These are phyloP conservation scores for Amiota mariae DNA, from an alignment of 2,888 invertebrate species.

Conservation along the genomic window DNA sequence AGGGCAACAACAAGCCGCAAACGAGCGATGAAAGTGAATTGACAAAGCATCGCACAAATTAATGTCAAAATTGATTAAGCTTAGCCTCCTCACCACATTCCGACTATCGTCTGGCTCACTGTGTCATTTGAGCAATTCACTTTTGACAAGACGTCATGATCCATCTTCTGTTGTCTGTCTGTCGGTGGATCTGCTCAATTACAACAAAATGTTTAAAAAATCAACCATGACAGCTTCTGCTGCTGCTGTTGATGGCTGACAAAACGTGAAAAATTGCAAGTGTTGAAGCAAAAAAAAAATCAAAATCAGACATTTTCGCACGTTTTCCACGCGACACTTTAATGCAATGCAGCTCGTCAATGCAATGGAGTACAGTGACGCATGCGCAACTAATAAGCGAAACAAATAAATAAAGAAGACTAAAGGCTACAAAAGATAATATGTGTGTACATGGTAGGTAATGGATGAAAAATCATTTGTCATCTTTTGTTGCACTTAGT, in stretches of 20 bases:
- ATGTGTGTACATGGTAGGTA: no score
- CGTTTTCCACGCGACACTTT: constrained; percentile 27
- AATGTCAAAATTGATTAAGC: constrained; percentile 69
- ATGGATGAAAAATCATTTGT: no score
- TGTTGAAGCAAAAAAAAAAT: not conserved
- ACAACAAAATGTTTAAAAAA: constrained; percentile 20
- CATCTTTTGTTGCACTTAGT: no score
- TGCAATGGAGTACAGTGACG: not conserved
- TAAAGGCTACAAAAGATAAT: no score
- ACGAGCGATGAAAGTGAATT: constrained; percentile 49
- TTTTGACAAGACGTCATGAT: constrained; percentile 33
- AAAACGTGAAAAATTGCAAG: constrained; percentile 28
- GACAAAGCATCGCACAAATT: constrained; percentile 56
- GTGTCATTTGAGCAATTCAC: constrained; percentile 3
- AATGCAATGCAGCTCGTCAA: constrained; percentile 18
- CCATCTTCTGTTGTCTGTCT: not conserved
- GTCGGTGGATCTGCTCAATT: constrained; percentile 34
- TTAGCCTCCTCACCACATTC: constrained; percentile 25
- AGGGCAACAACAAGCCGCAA: constrained; percentile 43
- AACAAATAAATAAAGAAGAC: not conserved
- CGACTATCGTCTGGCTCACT: not conserved
- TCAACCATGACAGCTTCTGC: constrained; percentile 19
- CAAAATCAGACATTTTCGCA: constrained; percentile 20
- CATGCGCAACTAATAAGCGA: constrained; percentile 16
- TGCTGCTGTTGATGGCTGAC: not conserved